Conservation (phyloP, 2,888 invertebrate species). For the Sipha maydis region DNA sequence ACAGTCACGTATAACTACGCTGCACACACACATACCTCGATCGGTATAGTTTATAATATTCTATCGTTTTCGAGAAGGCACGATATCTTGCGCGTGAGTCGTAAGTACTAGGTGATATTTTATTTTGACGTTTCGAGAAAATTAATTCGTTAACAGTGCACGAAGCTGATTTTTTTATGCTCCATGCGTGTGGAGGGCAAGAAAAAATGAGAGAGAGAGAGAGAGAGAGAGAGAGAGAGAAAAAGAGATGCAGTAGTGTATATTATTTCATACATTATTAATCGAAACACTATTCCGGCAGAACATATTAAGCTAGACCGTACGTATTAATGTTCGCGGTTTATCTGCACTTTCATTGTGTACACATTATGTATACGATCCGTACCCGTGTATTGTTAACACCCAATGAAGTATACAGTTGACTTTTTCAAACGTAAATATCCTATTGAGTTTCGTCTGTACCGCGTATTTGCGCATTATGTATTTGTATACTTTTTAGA, state of each 20-base stretch:
- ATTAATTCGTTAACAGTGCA: conserved; percentile 11
- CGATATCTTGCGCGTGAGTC: too few species aligned
- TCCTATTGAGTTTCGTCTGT: background rate
- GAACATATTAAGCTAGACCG: background rate
- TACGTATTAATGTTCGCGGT: background rate
- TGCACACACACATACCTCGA: too few species aligned
- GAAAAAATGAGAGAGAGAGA: background rate
- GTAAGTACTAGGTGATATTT: background rate
- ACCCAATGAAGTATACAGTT: background rate
- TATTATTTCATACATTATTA: background rate
- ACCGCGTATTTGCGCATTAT: background rate
- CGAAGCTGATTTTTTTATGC: background rate
- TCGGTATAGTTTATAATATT: too few species aligned
- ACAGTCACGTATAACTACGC: background rate
- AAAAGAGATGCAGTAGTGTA: background rate
- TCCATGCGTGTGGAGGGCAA: background rate
- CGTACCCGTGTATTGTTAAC: background rate
- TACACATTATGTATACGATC: background rate
- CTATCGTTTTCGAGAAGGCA: too few species aligned
- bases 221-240: background rate
- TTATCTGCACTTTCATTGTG: background rate
- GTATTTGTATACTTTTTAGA: background rate
- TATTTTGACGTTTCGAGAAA: conserved; percentile 1
- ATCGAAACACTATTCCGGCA: conserved; percentile 13
- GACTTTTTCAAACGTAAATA: background rate